Evolutionary conservation across 2,888 invertebrate genomes (phyloP).

Genomic region (Zonitis immaculata): DNA sequence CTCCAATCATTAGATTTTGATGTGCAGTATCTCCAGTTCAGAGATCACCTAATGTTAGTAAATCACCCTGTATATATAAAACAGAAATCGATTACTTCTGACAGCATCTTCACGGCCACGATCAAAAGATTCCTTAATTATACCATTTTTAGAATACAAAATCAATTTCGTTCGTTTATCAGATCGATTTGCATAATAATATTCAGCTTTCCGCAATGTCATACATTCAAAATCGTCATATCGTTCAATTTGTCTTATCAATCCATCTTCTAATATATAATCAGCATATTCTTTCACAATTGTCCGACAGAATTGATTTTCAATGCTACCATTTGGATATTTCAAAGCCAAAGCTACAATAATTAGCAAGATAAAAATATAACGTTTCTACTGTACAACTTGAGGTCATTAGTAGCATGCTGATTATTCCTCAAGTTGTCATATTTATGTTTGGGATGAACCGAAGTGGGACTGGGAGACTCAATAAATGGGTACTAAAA

Average conservation of each 20-base stretch:
- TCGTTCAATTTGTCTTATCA: constrained; percentile 59
- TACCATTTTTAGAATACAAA: constrained; percentile 52
- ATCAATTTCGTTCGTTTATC: constrained; percentile 59
- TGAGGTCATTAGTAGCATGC: too few relatives aligned
- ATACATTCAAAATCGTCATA: constrained; percentile 59
- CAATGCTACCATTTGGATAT: constrained; percentile 69
- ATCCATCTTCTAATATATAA: constrained; percentile 68
- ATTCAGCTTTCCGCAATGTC: constrained; percentile 50
- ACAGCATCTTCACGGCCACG: constrained; percentile 67
- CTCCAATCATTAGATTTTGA: not conserved
- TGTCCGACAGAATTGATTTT: constrained; percentile 66
- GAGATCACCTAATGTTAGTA: constrained; percentile 57
- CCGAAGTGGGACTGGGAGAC: too few relatives aligned
- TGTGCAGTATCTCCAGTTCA: too few relatives aligned
- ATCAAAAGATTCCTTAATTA: constrained; percentile 57
- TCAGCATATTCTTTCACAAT: constrained; percentile 74
- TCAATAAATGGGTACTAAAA: too few relatives aligned
- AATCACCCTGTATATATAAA: too few relatives aligned
- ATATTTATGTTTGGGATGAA: too few relatives aligned
- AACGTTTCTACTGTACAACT: too few relatives aligned
- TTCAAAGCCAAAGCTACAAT: constrained; percentile 49
- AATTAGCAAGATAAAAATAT: too few relatives aligned
- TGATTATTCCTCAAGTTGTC: too few relatives aligned
- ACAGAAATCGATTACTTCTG: too few relatives aligned
- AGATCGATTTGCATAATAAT: constrained; percentile 60